A percentile compares a stretch with the other conserved stretches of the same genome.
phyloP scores from a whole-genome alignment of 2,888 invertebrate species.

The Parascotia fuliginaria region DNA sequence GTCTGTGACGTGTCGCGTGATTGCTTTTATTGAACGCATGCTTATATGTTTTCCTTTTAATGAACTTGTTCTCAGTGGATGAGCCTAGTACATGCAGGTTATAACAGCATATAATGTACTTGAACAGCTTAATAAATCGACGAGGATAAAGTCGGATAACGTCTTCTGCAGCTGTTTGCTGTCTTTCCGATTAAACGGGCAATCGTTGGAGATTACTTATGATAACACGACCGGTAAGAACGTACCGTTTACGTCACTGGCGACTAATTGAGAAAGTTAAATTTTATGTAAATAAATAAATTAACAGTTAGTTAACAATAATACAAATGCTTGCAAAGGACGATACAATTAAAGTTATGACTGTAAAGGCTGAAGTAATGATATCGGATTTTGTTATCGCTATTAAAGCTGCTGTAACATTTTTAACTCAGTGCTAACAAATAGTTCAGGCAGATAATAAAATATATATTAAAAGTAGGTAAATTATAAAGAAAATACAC shows the following conservation, averaged over 20 bases:
- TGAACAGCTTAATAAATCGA: conserved; percentile 51
- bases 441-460: background rate
- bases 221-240: conserved; percentile 41
- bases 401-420: conserved; percentile 19
- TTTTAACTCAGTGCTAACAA: conserved; percentile 3
- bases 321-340: conserved; percentile 32
- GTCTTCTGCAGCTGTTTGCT: conserved; percentile 54
- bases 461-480: no score
- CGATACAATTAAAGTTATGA: conserved; percentile 26
- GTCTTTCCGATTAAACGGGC: conserved; percentile 49
- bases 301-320: conserved; percentile 35
- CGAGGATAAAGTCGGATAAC: conserved; percentile 51
- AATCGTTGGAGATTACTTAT: conserved; percentile 45
- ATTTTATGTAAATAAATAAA: conserved; percentile 44
- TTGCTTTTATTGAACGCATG: conserved; percentile 60
- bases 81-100: conserved; percentile 42
- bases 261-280: conserved; percentile 48
- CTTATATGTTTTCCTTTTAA: conserved; percentile 58
- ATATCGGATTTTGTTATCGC: conserved; percentile 31
- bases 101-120: conserved; percentile 46
- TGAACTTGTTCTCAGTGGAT: conserved; percentile 60
- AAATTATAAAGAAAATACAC: no score
- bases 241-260: conserved; percentile 29
- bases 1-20: conserved; percentile 58
- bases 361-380: conserved; percentile 24